Evolutionary conservation across 2,797 vertebrate genomes (phyloP).

Genomic region (Calcarius lapponicus): DNA sequence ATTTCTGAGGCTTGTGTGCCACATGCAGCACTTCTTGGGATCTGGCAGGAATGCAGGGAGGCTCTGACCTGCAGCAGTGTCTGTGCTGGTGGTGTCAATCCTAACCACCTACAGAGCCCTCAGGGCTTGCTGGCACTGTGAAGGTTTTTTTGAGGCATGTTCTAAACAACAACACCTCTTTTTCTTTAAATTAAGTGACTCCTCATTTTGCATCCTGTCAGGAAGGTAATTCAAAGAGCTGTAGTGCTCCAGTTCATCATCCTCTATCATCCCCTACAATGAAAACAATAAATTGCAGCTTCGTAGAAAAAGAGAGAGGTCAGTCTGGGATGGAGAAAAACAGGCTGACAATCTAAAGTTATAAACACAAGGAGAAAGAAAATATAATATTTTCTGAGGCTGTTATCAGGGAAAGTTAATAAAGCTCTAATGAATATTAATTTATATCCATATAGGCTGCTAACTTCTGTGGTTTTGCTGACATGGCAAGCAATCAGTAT

Average conservation of each 20-base stretch:
- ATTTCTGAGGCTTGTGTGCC: background rate
- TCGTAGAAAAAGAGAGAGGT: background rate
- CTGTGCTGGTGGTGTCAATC: background rate
- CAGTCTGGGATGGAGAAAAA: background rate
- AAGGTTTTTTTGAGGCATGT: background rate
- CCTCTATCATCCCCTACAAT: background rate
- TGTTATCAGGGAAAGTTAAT: constrained; percentile 14
- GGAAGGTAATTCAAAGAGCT: background rate
- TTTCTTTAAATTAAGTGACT: background rate
- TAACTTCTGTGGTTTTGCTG: constrained; percentile 49
- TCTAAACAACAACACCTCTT: background rate
- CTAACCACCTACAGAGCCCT: accelerated
- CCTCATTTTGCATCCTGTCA: background rate
- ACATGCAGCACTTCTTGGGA: accelerated
- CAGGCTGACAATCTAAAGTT: background rate
- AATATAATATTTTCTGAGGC: constrained; percentile 19
- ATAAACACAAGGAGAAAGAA: background rate
- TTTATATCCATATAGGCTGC: constrained; percentile 16
- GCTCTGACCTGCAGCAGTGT: background rate
- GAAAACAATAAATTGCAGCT: background rate
- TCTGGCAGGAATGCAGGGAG: background rate
- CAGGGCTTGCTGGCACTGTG: background rate
- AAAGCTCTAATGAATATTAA: constrained; percentile 34
- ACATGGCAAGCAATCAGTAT: constrained; percentile 75
- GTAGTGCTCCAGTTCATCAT: background rate